These are phyloP conservation scores for Ceratitis capitata DNA, from an alignment of 1,140 invertebrate species.

Conservation along the genomic window DNA sequence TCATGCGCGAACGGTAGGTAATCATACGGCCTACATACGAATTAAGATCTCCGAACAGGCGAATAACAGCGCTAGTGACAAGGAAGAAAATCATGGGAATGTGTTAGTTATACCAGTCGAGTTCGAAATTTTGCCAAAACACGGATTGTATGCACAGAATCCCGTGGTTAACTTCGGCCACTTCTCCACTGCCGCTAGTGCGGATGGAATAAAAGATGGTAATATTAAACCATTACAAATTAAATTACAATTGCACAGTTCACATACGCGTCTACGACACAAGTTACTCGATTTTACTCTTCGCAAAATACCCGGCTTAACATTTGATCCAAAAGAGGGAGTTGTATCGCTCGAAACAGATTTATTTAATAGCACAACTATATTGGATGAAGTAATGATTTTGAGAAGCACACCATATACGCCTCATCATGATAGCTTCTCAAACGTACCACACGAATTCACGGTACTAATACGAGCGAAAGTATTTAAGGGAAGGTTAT, in stretches of 20 bases:
- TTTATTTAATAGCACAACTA: slow-evolving; percentile 50
- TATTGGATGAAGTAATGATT: slow-evolving; percentile 43
- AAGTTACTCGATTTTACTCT: slow-evolving; percentile 50
- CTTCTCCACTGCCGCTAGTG: slow-evolving; percentile 58
- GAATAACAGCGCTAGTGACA: not conserved
- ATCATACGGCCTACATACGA: slow-evolving; percentile 65
- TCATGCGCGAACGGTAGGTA: slow-evolving; percentile 70
- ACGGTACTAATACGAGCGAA: slow-evolving; percentile 56
- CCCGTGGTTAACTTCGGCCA: slow-evolving; percentile 85
- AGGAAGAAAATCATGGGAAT: slow-evolving; percentile 50
- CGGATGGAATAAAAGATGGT: not conserved
- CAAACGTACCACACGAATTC: slow-evolving; percentile 43
- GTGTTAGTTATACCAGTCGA: slow-evolving; percentile 86
- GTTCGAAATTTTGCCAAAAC: slow-evolving; percentile 80
- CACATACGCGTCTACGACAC: slow-evolving; percentile 40
- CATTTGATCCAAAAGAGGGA: slow-evolving; percentile 49
- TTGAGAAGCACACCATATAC: slow-evolving; percentile 32
- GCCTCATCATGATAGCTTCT: not conserved
- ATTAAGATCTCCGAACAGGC: slow-evolving; percentile 55
- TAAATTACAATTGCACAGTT: slow-evolving; percentile 55
- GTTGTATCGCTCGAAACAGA: slow-evolving; percentile 54
- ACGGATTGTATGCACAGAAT: slow-evolving; percentile 80
- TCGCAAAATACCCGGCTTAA: slow-evolving; percentile 51
- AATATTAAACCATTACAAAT: slow-evolving; percentile 46
- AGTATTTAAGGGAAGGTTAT: slow-evolving; percentile 55